These are phyloP conservation scores for Dryas iulia DNA, from an alignment of 1,140 invertebrate genomes.

Conservation along the genomic window DNA sequence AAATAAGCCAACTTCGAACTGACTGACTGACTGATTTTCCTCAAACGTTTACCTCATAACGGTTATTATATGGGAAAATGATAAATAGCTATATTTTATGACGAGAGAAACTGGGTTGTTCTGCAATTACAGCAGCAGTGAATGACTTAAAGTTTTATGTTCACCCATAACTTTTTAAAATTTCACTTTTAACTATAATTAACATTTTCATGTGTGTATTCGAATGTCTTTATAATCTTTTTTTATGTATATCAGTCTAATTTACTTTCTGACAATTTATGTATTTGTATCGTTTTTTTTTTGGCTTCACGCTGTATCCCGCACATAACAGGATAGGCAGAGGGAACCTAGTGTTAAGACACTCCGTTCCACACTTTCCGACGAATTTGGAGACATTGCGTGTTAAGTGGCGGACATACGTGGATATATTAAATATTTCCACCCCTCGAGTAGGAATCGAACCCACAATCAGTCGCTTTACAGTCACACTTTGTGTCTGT, in stretches of 20 bases:
- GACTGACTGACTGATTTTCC: neutral
- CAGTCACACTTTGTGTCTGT: too few species aligned
- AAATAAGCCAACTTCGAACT: too few species aligned
- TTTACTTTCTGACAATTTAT: neutral
- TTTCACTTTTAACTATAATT: constrained; percentile 29
- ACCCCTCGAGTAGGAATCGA: too few species aligned
- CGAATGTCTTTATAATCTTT: neutral
- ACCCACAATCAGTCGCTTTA: too few species aligned
- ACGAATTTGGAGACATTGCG: too few species aligned
- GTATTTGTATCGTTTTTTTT: too few species aligned
- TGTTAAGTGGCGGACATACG: too few species aligned
- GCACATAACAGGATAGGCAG: too few species aligned
- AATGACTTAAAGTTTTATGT: constrained; percentile 23
- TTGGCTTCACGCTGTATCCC: too few species aligned
- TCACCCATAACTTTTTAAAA: constrained; percentile 15
- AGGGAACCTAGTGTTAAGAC: too few species aligned
- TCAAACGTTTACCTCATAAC: neutral
- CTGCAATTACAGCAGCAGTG: constrained; percentile 27
- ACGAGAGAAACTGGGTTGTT: constrained; percentile 28
- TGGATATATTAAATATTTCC: too few species aligned
- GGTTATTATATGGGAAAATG: constrained; percentile 24
- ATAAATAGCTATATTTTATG: constrained; percentile 34
- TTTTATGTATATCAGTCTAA: neutral
- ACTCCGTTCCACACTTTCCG: too few species aligned
- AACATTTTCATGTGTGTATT: neutral